Conservation (phyloP, 2,888 invertebrate species). For the Onchidella celtica region DNA sequence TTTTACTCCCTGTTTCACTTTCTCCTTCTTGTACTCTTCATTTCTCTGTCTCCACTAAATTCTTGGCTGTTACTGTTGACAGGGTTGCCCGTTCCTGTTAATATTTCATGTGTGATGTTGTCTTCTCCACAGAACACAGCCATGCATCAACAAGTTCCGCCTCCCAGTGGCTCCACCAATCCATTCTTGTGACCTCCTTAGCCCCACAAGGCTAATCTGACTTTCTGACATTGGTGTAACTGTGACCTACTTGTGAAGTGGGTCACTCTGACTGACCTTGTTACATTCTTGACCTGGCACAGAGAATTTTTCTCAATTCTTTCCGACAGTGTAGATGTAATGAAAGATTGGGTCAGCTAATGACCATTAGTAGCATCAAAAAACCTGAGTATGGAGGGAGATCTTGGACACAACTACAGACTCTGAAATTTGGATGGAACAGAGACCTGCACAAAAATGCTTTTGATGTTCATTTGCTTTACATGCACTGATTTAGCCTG, state of each 20-base stretch:
- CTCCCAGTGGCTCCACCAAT: conserved; percentile 70
- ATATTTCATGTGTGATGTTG: not conserved
- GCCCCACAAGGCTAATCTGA: not conserved
- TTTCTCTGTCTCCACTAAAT: not conserved
- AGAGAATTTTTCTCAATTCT: not conserved
- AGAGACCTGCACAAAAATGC: too few species aligned
- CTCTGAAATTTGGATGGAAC: too few species aligned
- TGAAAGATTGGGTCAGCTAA: too few species aligned
- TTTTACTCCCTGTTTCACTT: too few species aligned
- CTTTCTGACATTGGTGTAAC: not conserved
- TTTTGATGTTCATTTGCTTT: too few species aligned
- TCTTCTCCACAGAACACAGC: conserved; percentile 68
- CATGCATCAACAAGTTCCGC: conserved; percentile 65
- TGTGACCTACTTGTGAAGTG: conserved; percentile 2
- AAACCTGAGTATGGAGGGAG: too few species aligned
- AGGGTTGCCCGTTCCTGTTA: not conserved
- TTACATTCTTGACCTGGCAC: not conserved
- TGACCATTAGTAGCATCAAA: too few species aligned
- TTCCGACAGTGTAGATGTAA: not conserved
- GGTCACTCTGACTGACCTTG: conserved; percentile 19
- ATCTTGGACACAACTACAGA: too few species aligned
- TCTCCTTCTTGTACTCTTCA: too few species aligned
- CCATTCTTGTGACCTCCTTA: conserved; percentile 74
- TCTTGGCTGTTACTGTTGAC: not conserved
- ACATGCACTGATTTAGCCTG: too few species aligned